Conservation (phyloP, 2,797 vertebrate genomes). For the Petrocephalus schoutedeni region DNA sequence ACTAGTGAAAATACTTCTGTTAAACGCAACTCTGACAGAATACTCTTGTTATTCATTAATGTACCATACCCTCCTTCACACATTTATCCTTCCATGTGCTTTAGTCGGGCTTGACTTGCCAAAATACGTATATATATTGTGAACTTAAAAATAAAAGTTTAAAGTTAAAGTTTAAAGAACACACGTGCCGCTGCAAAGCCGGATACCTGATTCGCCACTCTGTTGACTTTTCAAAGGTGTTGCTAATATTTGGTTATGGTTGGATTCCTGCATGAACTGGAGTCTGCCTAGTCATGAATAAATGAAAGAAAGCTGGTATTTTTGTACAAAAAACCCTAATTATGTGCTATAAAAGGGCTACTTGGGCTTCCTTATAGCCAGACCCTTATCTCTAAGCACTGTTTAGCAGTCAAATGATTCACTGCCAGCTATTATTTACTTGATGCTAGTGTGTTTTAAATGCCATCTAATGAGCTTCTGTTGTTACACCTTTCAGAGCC, state of each 20-base stretch:
- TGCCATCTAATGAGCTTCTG: neutral
- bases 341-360: neutral
- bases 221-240: neutral
- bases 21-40: neutral
- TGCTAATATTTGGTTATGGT: neutral
- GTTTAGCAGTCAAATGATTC: neutral
- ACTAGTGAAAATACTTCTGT: constrained; percentile 41
- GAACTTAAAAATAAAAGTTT: neutral
- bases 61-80: neutral
- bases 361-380: neutral
- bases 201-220: neutral
- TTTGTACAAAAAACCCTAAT: neutral
- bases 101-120: neutral
- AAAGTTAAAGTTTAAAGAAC: neutral
- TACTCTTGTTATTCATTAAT: neutral
- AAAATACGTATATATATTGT: neutral
- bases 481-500: neutral
- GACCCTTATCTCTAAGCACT: neutral
- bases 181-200: neutral
- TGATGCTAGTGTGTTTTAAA: constrained; percentile 2
- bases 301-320: neutral
- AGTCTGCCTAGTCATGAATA: neutral
- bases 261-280: neutral
- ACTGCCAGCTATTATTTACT: neutral
- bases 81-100: neutral